These are phyloP conservation scores for Amia ocellicauda DNA, from an alignment of 2,113 vertebrate genomes.

Conservation along the genomic window DNA sequence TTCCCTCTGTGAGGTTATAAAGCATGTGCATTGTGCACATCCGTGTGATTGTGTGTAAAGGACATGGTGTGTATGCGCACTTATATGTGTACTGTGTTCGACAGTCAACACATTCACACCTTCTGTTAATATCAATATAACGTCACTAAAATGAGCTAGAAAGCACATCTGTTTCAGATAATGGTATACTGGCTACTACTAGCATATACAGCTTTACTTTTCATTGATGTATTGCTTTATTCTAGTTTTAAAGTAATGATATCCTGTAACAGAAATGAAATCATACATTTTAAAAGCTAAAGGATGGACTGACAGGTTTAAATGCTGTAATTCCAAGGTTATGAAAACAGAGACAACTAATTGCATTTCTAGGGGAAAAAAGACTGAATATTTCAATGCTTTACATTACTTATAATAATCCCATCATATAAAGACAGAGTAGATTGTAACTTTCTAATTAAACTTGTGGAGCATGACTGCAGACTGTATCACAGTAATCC, in stretches of 20 bases:
- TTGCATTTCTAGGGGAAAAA: conserved; percentile 11
- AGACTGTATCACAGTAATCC: conserved; percentile 14
- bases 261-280: conserved; percentile 20
- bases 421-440: conserved; percentile 27
- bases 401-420: conserved; percentile 27
- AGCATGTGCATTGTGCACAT: no score
- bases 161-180: neutral
- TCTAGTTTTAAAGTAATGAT: conserved; percentile 18
- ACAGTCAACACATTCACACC: no score
- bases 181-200: conserved; percentile 21
- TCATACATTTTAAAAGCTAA: conserved; percentile 5
- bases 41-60: no score
- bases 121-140: no score
- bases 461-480: conserved; percentile 33
- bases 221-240: conserved; percentile 12
- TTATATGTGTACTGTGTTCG: no score
- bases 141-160: neutral
- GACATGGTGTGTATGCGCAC: no score
- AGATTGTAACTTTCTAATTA: conserved; percentile 36
- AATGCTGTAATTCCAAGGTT: conserved; percentile 1
- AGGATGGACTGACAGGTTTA: conserved; percentile 18
- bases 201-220: conserved; percentile 20
- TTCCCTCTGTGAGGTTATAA: no score
- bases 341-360: neutral
- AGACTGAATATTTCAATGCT: conserved; percentile 3